Evolutionary conservation across 2,888 invertebrate species (phyloP), one percentile per base, ranked within the genome.

Genomic region (Cistogaster globosa): DNA sequence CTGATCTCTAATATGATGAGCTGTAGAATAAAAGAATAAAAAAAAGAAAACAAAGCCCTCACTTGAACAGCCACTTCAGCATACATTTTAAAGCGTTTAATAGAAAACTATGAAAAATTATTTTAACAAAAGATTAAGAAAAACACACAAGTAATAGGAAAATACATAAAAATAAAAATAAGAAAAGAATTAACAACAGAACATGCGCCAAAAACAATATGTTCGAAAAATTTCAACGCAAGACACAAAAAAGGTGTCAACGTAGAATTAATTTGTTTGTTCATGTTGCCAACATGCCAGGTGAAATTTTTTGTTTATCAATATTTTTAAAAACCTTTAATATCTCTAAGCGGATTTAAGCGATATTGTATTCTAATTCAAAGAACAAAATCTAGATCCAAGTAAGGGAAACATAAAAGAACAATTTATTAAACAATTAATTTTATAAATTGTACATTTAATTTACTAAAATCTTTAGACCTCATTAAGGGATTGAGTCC

Each of bases 61-160:
- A 76, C 53, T 74, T 75, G 72, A 78, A 60, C 20, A 57, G 57
- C 78, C 76, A 74, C 76, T 77, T 77, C 71, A 82, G 22, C n/a
- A 18, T 20, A 48, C 60, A 63, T 65, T 78, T 71, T 63, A 1
- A 65, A 74, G 45, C 65, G 45, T 60, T 71, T 82, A 68, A 42
- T 60, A 62, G 69, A 78, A 82, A 65, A 82, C 82, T 75, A 82
- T 58, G 68, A 78, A 32, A 84, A 75, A 75, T 82, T 82, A 78
- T 79, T 26, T 60, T 45, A 82, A 85, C 85, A 85, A 85, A 75
- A 85, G 82, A 82, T 82, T 82, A 79, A 51, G 36, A 58, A 58
- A 36, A 55, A 48, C 55, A 62, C 38, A 68, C 69, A 75, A 67
- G 11, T 58, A 53, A 58, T 18, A 83, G 26, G 38, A 57, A 36